These are phyloP conservation scores for Melinaea menophilus DNA, from an alignment of 2,888 invertebrate species.

Conservation along the genomic window DNA sequence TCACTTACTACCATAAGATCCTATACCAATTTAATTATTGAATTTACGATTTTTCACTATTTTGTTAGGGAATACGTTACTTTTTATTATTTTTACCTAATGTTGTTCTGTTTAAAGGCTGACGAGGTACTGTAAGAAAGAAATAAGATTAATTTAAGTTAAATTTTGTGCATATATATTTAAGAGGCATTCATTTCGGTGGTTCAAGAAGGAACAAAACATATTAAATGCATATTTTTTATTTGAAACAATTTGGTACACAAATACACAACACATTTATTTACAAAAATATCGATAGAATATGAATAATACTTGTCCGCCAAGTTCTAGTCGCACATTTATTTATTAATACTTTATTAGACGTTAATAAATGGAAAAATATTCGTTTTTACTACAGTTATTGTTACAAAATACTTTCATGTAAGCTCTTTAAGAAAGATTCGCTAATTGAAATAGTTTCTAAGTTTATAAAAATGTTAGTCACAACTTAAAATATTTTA, in stretches of 20 bases:
- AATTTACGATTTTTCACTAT: too few species aligned
- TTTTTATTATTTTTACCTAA: too few species aligned
- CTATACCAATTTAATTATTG: too few species aligned
- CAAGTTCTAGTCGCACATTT: slow-evolving; percentile 4
- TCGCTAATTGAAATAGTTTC: background rate
- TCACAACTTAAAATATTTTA: background rate
- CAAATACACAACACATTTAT: slow-evolving; percentile 64
- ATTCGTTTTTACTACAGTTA: slow-evolving; percentile 37
- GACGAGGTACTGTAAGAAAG: too few species aligned
- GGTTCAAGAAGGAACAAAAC: background rate
- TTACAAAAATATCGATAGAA: slow-evolving; percentile 61
- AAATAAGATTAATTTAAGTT: too few species aligned
- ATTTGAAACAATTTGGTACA: slow-evolving; percentile 43
- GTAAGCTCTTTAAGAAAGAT: background rate
- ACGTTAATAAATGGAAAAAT: slow-evolving; percentile 51
- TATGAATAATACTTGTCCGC: slow-evolving; percentile 33
- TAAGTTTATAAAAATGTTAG: background rate
- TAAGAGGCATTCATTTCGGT: too few species aligned
- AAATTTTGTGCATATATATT: too few species aligned
- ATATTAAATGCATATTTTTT: slow-evolving; percentile 17
- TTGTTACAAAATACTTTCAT: slow-evolving; percentile 11
- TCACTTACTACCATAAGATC: too few species aligned
- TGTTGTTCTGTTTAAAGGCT: too few species aligned
- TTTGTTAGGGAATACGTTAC: too few species aligned
- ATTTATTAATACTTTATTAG: slow-evolving; percentile 14